phyloP scores from a whole-genome alignment of 2,113 vertebrate species.

The Pogona vitticeps region DNA sequence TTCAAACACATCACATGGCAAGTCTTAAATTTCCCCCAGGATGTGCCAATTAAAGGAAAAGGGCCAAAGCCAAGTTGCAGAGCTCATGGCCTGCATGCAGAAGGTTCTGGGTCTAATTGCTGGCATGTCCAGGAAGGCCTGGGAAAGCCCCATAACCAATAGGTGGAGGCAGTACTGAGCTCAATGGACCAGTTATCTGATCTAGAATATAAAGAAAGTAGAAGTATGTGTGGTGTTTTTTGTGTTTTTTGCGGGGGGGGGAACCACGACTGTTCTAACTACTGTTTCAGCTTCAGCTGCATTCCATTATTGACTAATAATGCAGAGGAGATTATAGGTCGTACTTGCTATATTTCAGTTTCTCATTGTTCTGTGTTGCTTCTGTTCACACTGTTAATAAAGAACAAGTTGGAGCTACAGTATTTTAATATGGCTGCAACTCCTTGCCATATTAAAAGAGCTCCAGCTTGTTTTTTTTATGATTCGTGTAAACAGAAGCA shows the following conservation, averaged over 20 bases:
- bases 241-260: too few species aligned
- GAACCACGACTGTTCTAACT: too few species aligned
- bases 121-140: neutral
- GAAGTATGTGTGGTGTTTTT: too few species aligned
- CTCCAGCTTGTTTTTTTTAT: neutral
- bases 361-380: too few species aligned
- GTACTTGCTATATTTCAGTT: too few species aligned
- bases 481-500: neutral
- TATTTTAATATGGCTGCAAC: accelerated
- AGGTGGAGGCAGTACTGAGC: neutral
- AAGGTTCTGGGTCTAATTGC: neutral
- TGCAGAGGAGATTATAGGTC: too few species aligned
- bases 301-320: too few species aligned
- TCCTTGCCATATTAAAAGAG: constrained; percentile 1
- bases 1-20: neutral
- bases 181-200: neutral
- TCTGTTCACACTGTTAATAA: too few species aligned
- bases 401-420: neutral
- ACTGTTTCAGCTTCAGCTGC: too few species aligned
- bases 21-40: neutral
- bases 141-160: neutral
- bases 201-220: too few species aligned
- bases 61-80: neutral
- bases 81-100: neutral
- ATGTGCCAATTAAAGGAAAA: neutral